Evolutionary conservation across 2,888 invertebrate genomes (phyloP).

Genomic region (Hydrotaea cyrtoneurina): DNA sequence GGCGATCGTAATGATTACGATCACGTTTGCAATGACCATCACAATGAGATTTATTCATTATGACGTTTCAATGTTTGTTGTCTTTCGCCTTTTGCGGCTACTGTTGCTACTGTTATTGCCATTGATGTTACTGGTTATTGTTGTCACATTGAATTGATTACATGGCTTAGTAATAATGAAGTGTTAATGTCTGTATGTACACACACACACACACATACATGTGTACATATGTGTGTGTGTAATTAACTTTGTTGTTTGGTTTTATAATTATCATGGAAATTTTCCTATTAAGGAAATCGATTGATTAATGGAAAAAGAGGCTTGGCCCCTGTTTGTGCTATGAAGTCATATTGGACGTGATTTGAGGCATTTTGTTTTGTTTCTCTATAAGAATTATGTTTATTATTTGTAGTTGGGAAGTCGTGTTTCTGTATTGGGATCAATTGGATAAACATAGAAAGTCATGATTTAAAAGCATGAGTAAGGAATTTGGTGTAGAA

Average conservation of each 20-base stretch:
- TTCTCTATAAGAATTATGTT: too few relatives aligned
- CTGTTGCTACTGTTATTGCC: neutral
- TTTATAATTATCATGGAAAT: conserved; percentile 16
- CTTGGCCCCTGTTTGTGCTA: conserved; percentile 3
- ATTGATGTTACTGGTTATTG: neutral
- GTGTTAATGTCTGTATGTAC: conserved; percentile 24
- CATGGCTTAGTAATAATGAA: conserved; percentile 38
- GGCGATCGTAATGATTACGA: neutral
- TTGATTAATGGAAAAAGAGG: conserved; percentile 5
- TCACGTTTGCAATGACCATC: neutral
- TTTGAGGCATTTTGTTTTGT: too few relatives aligned
- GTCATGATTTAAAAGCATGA: too few relatives aligned
- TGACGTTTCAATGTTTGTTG: conserved; percentile 42
- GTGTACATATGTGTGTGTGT: neutral
- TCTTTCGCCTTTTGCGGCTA: neutral
- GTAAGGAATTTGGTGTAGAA: too few relatives aligned
- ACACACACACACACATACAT: conserved; percentile 14
- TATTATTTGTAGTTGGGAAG: too few relatives aligned
- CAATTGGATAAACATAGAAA: too few relatives aligned
- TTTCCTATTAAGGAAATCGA: conserved; percentile 11
- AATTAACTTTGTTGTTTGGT: conserved; percentile 15
- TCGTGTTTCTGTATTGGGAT: too few relatives aligned
- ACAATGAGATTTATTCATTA: conserved; percentile 27
- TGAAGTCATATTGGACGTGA: conserved; percentile 16
- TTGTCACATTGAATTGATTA: conserved; percentile 51